These are phyloP conservation scores for Strigamia maritima DNA, from an alignment of 2,888 invertebrate genomes.

Conservation along the genomic window DNA sequence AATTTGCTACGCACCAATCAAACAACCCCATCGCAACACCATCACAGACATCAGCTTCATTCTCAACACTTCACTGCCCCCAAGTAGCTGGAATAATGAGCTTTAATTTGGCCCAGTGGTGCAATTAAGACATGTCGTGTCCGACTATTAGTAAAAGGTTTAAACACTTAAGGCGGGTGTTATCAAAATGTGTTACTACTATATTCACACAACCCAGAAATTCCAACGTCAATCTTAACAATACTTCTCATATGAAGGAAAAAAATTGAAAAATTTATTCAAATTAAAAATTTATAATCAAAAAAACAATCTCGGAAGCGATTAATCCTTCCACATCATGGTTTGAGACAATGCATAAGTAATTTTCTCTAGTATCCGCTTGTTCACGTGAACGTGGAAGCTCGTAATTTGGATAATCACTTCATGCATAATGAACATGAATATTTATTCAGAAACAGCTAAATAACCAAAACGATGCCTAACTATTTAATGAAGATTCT, in stretches of 20 bases:
- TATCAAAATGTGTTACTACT: constrained; percentile 5
- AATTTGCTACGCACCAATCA: constrained; percentile 13
- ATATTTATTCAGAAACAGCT: not conserved
- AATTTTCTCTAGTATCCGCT: constrained; percentile 31
- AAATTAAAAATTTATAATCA: not conserved
- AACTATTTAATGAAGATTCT: not conserved
- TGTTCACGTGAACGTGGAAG: constrained; percentile 17
- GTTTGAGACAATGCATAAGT: not conserved
- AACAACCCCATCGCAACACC: not conserved
- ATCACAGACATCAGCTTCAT: constrained; percentile 28
- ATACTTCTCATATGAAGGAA: not conserved
- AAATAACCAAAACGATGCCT: not conserved
- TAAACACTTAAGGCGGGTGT: not conserved
- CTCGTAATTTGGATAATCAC: constrained; percentile 18
- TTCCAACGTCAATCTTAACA: not conserved
- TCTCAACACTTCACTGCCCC: constrained; percentile 24
- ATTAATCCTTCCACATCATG: not conserved
- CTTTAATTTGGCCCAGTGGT: constrained; percentile 32
- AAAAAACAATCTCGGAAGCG: not conserved
- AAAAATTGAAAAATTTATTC: not conserved
- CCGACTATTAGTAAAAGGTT: constrained; percentile 26
- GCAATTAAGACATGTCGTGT: constrained; percentile 34
- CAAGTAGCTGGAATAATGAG: constrained; percentile 32
- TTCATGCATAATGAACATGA: constrained; percentile 23
- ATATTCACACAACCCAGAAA: not conserved